Conservation (phyloP, 2,888 invertebrate genomes). For the Xanthia togata region DNA sequence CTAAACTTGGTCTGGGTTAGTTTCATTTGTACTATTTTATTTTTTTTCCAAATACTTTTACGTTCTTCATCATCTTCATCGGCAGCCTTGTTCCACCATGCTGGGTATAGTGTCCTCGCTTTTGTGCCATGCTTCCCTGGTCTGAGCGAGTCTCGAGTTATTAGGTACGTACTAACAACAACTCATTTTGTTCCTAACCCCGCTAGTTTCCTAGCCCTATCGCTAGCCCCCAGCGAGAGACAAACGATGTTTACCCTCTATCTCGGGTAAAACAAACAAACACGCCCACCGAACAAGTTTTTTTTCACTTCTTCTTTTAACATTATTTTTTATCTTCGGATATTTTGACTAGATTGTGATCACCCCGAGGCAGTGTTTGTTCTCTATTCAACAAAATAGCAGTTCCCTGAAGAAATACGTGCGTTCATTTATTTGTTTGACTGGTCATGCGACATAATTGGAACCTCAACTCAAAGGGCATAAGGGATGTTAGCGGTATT, state of each 20-base stretch:
- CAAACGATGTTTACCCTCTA: constrained; percentile 69
- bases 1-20: neutral
- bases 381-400: constrained; percentile 45
- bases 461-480: constrained; percentile 3
- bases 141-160: neutral
- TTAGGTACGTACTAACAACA: neutral
- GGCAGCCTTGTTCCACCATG: no score
- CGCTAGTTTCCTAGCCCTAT: constrained; percentile 41
- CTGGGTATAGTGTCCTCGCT: neutral
- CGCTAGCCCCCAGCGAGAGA: constrained; percentile 55
- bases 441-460: constrained; percentile 41
- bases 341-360: constrained; percentile 48
- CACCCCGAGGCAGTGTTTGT: constrained; percentile 36
- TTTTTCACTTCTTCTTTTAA: constrained; percentile 54
- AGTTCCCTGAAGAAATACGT: constrained; percentile 40
- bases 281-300: constrained; percentile 45
- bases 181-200: neutral
- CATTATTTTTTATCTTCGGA: constrained; percentile 37
- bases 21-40: neutral
- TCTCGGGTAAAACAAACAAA: constrained; percentile 63
- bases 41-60: neutral
- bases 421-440: constrained; percentile 39
- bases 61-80: neutral
- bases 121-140: neutral
- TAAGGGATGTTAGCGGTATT: constrained; percentile 1